Conservation (phyloP, 2,888 invertebrate genomes). For the Taenaris catops region DNA sequence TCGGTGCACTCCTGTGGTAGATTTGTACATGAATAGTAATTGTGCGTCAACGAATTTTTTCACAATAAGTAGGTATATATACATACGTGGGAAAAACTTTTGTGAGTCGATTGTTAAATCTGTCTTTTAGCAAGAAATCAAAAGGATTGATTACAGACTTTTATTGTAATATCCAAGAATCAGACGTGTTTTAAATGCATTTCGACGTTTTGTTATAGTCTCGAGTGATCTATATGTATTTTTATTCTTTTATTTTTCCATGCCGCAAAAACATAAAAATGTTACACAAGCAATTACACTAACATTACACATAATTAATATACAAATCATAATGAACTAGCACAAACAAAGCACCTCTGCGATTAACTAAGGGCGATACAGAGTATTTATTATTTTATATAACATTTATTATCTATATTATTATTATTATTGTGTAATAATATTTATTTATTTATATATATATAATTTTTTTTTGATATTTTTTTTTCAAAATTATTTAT, state of each 20-base stretch:
- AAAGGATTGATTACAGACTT: slow-evolving; percentile 8
- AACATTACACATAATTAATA: slow-evolving; percentile 45
- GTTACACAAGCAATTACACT: slow-evolving; percentile 47
- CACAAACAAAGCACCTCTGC: slow-evolving; percentile 47
- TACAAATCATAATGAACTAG: slow-evolving; percentile 32
- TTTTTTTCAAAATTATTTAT: slow-evolving; percentile 51
- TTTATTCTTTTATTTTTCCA: too few relatives aligned
- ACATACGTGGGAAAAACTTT: slow-evolving; percentile 10
- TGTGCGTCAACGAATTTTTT: slow-evolving; percentile 16
- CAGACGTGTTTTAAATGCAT: neutral
- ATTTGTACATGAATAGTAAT: slow-evolving; percentile 12
- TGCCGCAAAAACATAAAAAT: slow-evolving; percentile 30
- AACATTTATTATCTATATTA: slow-evolving; percentile 32
- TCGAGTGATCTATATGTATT: too few relatives aligned
- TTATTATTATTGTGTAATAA: too few relatives aligned
- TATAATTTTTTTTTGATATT: slow-evolving; percentile 48
- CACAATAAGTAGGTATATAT: too few relatives aligned
- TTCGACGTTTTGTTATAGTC: too few relatives aligned
- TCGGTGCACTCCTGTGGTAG: slow-evolving; percentile 3
- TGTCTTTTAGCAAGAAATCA: slow-evolving; percentile 6
- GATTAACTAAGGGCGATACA: slow-evolving; percentile 35
- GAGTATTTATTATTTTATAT: slow-evolving; percentile 29
- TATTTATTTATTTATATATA: slow-evolving; percentile 37
- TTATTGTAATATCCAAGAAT: slow-evolving; percentile 4
- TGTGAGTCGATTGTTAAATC: slow-evolving; percentile 10